These are phyloP conservation scores for Serranus cabrilla DNA, from an alignment of 2,797 vertebrate genomes.

Conservation along the genomic window DNA sequence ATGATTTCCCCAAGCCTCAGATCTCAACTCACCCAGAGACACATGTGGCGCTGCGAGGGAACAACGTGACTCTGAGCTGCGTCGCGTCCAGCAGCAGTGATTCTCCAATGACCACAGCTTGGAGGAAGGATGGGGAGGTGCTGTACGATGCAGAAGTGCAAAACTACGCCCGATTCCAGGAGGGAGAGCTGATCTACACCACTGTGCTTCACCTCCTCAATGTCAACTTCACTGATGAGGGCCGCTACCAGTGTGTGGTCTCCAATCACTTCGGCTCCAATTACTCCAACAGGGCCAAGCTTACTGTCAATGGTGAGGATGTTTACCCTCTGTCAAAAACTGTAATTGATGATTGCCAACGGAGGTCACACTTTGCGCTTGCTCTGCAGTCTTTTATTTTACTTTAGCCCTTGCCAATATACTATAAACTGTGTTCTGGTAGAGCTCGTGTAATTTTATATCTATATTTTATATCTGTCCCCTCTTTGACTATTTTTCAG, in stretches of 20 bases:
- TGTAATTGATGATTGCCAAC: neutral
- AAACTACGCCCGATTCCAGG: slow-evolving; percentile 92
- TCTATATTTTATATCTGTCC: neutral
- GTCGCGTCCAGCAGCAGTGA: slow-evolving; percentile 97
- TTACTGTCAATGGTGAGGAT: slow-evolving; percentile 95
- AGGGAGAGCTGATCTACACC: slow-evolving; percentile 89
- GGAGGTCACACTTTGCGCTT: neutral
- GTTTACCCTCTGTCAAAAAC: neutral
- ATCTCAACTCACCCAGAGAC: slow-evolving; percentile 98
- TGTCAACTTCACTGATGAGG: slow-evolving; percentile 94
- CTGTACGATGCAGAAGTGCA: slow-evolving; percentile 94
- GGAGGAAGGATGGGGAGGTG: slow-evolving; percentile 97
- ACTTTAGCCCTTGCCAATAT: neutral
- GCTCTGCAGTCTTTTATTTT: neutral
- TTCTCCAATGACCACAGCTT: slow-evolving; percentile 95
- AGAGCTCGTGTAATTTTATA: neutral
- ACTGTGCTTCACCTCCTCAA: slow-evolving; percentile 91
- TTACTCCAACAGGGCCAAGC: slow-evolving; percentile 95
- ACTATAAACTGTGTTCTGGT: neutral
- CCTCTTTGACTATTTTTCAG: slow-evolving; percentile 69
- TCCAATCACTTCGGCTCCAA: slow-evolving; percentile 98
- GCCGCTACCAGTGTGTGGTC: slow-evolving; percentile 97
- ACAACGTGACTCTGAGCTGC: slow-evolving; percentile 95
- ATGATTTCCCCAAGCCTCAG: slow-evolving; percentile 97
- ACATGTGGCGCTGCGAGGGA: slow-evolving; percentile 91